Percentiles rank a stretch among this genome's conserved stretches.
Conservation (phyloP, 2,888 invertebrate genomes). For the Tachina grossa region DNA sequence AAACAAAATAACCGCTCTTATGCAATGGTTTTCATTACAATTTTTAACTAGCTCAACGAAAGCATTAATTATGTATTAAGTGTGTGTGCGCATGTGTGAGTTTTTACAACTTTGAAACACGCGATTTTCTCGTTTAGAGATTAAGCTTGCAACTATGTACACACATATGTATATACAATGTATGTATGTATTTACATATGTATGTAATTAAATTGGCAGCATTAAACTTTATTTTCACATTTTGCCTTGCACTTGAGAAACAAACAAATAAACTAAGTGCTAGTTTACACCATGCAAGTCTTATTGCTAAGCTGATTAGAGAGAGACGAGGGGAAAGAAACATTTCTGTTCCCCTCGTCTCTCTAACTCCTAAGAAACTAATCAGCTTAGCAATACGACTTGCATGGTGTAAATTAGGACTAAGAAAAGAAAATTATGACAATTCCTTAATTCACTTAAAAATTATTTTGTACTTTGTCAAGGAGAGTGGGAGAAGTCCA, state of each 20-base stretch:
- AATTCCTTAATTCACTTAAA: constrained; percentile 1
- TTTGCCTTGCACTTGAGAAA: constrained; percentile 73
- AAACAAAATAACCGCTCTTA: constrained; percentile 53
- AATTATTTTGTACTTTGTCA: neutral
- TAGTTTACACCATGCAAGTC: too few relatives aligned
- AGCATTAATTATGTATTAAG: constrained; percentile 63
- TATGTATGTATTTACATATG: neutral
- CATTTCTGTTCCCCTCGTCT: too few relatives aligned
- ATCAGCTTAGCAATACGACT: too few relatives aligned
- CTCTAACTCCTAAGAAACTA: too few relatives aligned
- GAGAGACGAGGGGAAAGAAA: too few relatives aligned
- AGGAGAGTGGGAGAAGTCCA: neutral
- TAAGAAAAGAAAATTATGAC: constrained; percentile 11
- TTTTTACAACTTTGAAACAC: constrained; percentile 56
- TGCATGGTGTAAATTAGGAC: too few relatives aligned
- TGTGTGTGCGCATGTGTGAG: constrained; percentile 19
- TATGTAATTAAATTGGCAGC: constrained; percentile 49
- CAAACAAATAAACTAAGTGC: constrained; percentile 25
- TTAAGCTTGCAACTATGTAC: constrained; percentile 23
- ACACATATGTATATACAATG: too few relatives aligned
- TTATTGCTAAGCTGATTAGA: too few relatives aligned
- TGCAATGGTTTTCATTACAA: constrained; percentile 61
- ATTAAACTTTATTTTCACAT: constrained; percentile 51
- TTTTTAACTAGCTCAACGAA: constrained; percentile 54
- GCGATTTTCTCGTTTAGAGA: constrained; percentile 60